Base-by-base conservation (phyloP, 2,797 vertebrate species). In the Parambassis ranga region DNA sequence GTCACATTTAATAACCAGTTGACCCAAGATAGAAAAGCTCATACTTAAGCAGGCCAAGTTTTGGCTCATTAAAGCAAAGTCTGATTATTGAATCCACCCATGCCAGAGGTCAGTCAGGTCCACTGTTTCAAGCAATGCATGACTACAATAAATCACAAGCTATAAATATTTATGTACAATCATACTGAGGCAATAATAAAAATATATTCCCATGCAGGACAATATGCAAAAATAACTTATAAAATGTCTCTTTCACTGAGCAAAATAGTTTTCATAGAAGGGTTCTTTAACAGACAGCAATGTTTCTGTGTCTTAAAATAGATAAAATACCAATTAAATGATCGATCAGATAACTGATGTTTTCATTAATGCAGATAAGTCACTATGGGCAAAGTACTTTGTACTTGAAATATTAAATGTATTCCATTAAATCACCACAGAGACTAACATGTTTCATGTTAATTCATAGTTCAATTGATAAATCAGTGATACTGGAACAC, bases 151-250 rank as follows among this genome's bases (percentile, higher is more conserved):
- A 77, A 79, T 84, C 73, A 79, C 77, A 74, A 79, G 80, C 84
- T 89, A 86, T 83, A 88, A 78, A 85, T 81, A 81, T 74, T 78
- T 90, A 87, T 88, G 59, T 88, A 91, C 88, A 90, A 69, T 82
- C 52, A 59, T 84, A 67, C 68, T 70, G 75, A 83, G 86, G 81
- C 78, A 83, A 82, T 85, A 83, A 85, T 83, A 88, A 90, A 90
- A 86, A 91, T 89, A 87, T 78, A 85, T 85, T 85, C 66, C 77
- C 83, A 82, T 82, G 83, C 85, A 81, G 76, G 77, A 88, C 80
- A 86, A 74, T 90, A 87, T 89, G 87, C 84, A 90, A 91, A 91
- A 91, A 89, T 89, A 91, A 89, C 71, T 86, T 91, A 84, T 55
- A 90, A 90, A 91, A 89, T 86, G 76, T 85, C 71, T 87, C 75